Evolutionary conservation across 2,888 invertebrate species (phyloP).

Genomic region (Chrysopilus asiliformis): DNA sequence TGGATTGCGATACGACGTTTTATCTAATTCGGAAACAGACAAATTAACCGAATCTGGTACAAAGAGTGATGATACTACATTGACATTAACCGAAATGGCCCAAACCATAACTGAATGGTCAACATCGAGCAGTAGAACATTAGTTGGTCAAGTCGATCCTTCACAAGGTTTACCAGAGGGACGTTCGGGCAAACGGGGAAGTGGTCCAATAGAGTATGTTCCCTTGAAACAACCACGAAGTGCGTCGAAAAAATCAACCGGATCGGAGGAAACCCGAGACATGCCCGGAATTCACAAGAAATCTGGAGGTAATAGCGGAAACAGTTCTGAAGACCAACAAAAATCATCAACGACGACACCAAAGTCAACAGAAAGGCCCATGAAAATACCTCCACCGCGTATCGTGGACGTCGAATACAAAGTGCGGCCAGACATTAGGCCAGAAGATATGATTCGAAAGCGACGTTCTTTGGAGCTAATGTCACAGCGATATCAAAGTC

Average conservation of each 20-base stretch:
- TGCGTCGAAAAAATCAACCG: constrained; percentile 22
- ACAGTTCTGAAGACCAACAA: constrained; percentile 18
- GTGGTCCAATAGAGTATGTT: constrained; percentile 24
- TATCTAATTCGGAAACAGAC: constrained; percentile 46
- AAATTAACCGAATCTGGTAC: constrained; percentile 51
- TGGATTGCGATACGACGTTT: constrained; percentile 42
- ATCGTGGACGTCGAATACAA: constrained; percentile 20
- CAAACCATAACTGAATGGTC: constrained; percentile 77
- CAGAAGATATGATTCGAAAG: constrained; percentile 32
- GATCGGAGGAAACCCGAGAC: constrained; percentile 25
- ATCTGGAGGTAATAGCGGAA: constrained; percentile 23
- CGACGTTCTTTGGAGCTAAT: constrained; percentile 40
- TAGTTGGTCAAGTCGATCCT: constrained; percentile 47
- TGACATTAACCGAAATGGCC: constrained; percentile 54
- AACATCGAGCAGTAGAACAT: constrained; percentile 62
- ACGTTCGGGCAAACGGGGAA: constrained; percentile 18
- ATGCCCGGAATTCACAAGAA: constrained; percentile 28
- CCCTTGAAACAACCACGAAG: constrained; percentile 30
- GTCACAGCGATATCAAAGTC: constrained; percentile 45
- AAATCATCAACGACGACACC: constrained; percentile 14
- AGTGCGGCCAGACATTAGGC: constrained; percentile 14
- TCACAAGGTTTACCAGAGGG: constrained; percentile 13
- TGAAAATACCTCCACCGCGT: constrained; percentile 35
- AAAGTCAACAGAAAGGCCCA: constrained; percentile 31
- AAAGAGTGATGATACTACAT: constrained; percentile 66